These are phyloP conservation scores for Drosophila demipolita DNA, from an alignment of 2,888 invertebrate species.

Conservation along the genomic window DNA sequence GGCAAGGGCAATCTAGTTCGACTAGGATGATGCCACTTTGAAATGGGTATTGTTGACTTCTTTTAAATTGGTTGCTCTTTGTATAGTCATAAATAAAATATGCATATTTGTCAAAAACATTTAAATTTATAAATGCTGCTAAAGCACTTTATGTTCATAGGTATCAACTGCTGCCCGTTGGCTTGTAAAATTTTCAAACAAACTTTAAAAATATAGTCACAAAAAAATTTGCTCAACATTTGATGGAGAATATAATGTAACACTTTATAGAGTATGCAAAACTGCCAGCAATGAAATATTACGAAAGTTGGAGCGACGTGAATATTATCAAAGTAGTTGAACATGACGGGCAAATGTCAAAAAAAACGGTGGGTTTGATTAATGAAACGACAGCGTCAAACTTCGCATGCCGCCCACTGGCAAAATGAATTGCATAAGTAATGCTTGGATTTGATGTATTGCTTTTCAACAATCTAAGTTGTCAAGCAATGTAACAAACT, in stretches of 20 bases:
- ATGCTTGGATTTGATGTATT: not conserved
- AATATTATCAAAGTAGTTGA: conserved; percentile 78
- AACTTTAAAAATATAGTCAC: not conserved
- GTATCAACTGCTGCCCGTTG: not conserved
- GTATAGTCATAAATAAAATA: not conserved
- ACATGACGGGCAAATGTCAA: conserved; percentile 73
- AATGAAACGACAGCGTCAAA: conserved; percentile 47
- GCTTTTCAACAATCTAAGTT: not conserved
- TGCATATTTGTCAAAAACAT: not conserved
- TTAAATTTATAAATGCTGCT: not conserved
- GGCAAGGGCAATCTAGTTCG: not conserved
- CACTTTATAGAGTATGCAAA: not conserved
- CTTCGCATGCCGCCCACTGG: conserved; percentile 25
- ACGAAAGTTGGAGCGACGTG: conserved; percentile 52
- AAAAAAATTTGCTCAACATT: not conserved
- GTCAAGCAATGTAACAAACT: not conserved
- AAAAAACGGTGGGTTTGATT: conserved; percentile 61
- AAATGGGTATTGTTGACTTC: not conserved
- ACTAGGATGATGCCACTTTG: not conserved
- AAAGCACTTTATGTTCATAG: not conserved
- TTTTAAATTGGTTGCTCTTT: not conserved
- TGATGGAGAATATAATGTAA: not conserved
- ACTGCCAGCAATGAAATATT: conserved; percentile 60
- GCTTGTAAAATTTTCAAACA: not conserved
- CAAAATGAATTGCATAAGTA: conserved; percentile 20